Percentiles rank a stretch among this genome's conserved stretches.
Conservation (phyloP, 2,113 vertebrate genomes). For the Marmota flaviventris region DNA sequence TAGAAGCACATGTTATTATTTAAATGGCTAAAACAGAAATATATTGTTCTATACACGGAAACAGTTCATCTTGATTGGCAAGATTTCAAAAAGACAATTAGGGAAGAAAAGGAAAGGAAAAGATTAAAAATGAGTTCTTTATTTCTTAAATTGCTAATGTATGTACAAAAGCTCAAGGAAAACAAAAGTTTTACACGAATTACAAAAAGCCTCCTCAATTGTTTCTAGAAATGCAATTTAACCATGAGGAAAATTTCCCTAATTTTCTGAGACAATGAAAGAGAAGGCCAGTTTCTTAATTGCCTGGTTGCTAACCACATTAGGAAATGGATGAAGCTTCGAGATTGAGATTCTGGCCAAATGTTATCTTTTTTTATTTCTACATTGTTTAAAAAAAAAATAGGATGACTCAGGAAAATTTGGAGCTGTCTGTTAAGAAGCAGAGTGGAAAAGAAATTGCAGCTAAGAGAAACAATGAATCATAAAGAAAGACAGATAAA, state of each 20-base stretch:
- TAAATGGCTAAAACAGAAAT: conserved; percentile 23
- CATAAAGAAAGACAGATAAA: conserved; percentile 33
- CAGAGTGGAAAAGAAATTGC: conserved; percentile 20
- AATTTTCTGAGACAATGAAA: conserved; percentile 24
- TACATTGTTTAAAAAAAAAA: conserved; percentile 35
- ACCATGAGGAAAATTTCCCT: conserved; percentile 64
- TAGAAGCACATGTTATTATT: not conserved
- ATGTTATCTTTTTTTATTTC: conserved; percentile 52
- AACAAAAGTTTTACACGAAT: conserved; percentile 45
- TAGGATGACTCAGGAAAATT: conserved; percentile 63
- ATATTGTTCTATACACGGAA: not conserved
- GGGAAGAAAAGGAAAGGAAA: not conserved
- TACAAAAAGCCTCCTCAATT: conserved; percentile 33
- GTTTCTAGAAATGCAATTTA: conserved; percentile 75
- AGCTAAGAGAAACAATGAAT: conserved; percentile 23
- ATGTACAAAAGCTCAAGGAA: conserved; percentile 24
- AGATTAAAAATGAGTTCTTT: conserved; percentile 51
- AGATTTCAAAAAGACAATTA: conserved; percentile 63
- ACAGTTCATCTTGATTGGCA: not conserved
- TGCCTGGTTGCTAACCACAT: conserved; percentile 44
- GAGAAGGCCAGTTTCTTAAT: conserved; percentile 66
- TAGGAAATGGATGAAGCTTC: conserved; percentile 61
- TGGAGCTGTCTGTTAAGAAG: conserved; percentile 34
- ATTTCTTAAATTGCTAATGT: conserved; percentile 38
- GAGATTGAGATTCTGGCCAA: conserved; percentile 57